phyloP scores from a whole-genome alignment of 1,140 invertebrate species.

The Bacillus rossius region DNA sequence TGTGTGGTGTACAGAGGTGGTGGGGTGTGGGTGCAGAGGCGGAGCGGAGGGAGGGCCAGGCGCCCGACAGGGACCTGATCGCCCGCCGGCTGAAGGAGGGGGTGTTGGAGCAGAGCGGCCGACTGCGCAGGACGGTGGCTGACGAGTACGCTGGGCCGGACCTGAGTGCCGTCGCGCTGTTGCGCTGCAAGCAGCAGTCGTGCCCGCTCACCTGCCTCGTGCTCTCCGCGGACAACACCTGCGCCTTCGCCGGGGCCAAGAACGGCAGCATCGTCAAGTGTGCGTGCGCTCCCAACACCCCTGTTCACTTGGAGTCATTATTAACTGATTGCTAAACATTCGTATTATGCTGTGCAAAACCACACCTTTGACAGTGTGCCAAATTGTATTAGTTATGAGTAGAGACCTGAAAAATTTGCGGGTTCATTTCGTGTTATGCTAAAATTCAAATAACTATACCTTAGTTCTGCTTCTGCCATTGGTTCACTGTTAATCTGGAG shows the following conservation, averaged over 20 bases:
- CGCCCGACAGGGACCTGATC: constrained; percentile 61
- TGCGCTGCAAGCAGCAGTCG: constrained; percentile 69
- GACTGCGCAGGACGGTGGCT: constrained; percentile 66
- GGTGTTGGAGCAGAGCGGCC: constrained; percentile 78
- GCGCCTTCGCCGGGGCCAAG: constrained; percentile 81
- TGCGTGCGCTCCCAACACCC: constrained; percentile 28
- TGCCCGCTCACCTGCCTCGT: constrained; percentile 76
- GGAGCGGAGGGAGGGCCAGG: constrained; percentile 57
- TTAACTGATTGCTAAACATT: not conserved
- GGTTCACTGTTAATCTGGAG: no score
- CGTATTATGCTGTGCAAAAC: not conserved
- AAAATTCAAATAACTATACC: no score
- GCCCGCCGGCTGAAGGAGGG: constrained; percentile 71
- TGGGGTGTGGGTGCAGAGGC: no score
- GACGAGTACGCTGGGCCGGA: constrained; percentile 52
- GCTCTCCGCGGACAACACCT: constrained; percentile 66
- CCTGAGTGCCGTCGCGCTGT: constrained; percentile 42
- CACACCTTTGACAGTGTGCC: not conserved
- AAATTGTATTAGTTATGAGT: no score
- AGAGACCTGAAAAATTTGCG: no score
- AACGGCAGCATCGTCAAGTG: constrained; percentile 87
- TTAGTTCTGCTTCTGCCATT: no score
- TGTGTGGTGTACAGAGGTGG: no score
- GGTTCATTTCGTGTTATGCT: no score
- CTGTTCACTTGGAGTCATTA: not conserved